Conservation (phyloP, 2,888 invertebrate species). For the Lumbricus terrestris region DNA sequence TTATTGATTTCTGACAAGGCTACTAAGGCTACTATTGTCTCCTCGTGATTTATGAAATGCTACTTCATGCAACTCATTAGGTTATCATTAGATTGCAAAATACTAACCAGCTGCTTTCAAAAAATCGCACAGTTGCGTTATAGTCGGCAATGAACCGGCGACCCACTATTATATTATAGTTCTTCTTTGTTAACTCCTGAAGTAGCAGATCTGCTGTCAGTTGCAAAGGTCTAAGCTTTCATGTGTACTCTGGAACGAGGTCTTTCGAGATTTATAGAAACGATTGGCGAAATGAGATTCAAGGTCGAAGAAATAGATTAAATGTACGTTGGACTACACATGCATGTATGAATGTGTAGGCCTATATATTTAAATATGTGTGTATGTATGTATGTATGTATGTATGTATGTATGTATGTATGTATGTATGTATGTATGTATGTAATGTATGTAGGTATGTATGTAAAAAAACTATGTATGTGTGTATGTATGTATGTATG, state of each 20-base stretch:
- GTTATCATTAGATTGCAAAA: background rate
- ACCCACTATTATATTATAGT: no score
- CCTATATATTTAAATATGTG: background rate
- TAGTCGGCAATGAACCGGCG: background rate
- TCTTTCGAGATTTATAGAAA: background rate
- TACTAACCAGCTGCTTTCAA: background rate
- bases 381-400: background rate
- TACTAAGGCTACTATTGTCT: no score
- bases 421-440: background rate
- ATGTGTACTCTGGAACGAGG: background rate
- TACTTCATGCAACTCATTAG: background rate
- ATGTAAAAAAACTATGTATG: background rate
- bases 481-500: background rate
- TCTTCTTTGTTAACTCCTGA: background rate
- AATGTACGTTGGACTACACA: no score
- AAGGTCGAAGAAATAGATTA: background rate
- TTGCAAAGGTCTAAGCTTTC: background rate
- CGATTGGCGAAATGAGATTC: background rate
- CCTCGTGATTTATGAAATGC: background rate
- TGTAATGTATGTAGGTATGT: background rate
- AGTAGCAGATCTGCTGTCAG: background rate
- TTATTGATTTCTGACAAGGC: no score
- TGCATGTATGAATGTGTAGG: background rate
- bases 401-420: background rate
- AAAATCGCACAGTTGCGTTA: background rate